Evolutionary conservation across 30 jellyfish, hydroid and myxozoan species (phyloP).

Genomic region (Cassiopea xamachana): DNA sequence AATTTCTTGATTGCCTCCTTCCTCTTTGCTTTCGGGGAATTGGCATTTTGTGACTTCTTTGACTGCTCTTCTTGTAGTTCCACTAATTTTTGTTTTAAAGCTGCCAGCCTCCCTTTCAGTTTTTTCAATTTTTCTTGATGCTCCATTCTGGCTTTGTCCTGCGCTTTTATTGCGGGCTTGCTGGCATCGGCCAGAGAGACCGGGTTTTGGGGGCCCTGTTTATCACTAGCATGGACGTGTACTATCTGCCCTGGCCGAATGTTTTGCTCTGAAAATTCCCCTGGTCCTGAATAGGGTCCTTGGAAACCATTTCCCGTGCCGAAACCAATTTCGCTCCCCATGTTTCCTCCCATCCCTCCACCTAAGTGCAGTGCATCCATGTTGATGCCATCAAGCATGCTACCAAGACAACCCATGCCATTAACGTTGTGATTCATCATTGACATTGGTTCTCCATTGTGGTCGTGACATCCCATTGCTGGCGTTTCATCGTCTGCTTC

Average conservation of each 20-base stretch:
- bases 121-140: slow-evolving; percentile 68
- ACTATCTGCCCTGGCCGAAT: slow-evolving; percentile 77
- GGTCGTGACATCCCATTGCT: slow-evolving; percentile 49
- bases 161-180: slow-evolving; percentile 78
- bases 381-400: slow-evolving; percentile 10
- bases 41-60: slow-evolving; percentile 84
- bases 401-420: neutral
- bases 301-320: no score
- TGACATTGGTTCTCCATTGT: slow-evolving; percentile 29
- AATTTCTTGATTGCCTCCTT: slow-evolving; percentile 91
- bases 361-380: neutral
- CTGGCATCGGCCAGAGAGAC: slow-evolving; percentile 81
- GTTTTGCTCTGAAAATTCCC: slow-evolving; percentile 25
- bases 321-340: no score
- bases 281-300: neutral
- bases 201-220: slow-evolving; percentile 64
- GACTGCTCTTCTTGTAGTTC: slow-evolving; percentile 94
- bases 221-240: slow-evolving; percentile 97
- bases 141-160: slow-evolving; percentile 43
- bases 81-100: slow-evolving; percentile 56
- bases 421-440: slow-evolving; percentile 8
- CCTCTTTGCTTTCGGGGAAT: slow-evolving; percentile 78
- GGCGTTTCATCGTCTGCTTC: slow-evolving; percentile 83
- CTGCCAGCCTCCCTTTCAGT: slow-evolving; percentile 72
- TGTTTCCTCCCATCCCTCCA: neutral